Evolutionary conservation across 2,888 invertebrate genomes (phyloP), one percentile per base, ranked within the genome.

Genomic region (Drosophila quasianomalipes): DNA sequence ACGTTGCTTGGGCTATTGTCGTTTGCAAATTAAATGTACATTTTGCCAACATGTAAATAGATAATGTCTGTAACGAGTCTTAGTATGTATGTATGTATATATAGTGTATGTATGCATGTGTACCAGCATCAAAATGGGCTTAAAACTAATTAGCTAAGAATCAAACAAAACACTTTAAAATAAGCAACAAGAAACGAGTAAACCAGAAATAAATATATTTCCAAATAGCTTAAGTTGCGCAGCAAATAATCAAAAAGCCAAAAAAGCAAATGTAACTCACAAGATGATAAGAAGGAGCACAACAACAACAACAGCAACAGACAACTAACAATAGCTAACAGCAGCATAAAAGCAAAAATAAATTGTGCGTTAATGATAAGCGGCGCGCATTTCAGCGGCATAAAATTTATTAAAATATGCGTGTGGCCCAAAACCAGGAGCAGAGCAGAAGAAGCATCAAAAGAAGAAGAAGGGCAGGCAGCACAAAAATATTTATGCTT

Each of bases 281-380:
- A 84, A 89, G 87, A 85, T 86, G 89, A 85, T 89, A 89, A 83
- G 73, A 58, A 70, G 49, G 66, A 58, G 52, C 59, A 71, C 70
- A 74, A 54, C 68, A 54, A 30, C 28, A 71, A 26, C 58, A 74
- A 57, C 64, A 61, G 4, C 53, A 73, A 30, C 39, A 68, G n/a
- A 52, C 41, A 70, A 66, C n/a, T 53, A 64, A 66, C 60, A 76
- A 64, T 33, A 74, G 70, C 61, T 47, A 75, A 72, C 54, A 63
- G 55, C 60, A 63, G 55, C 85, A 90, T 83, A 87, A 90, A 90
- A 89, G 87, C 90, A 88, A 88, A 88, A 90, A 90, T 88, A 90
- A 88, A 88, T 88, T 90, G 91, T 90, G 91, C 89, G 91, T 90
- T 90, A 91, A 91, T 90, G 89, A 89, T 89, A 89, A 91, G 91